These are phyloP conservation scores for Dorcus hopei DNA, from an alignment of 2,888 invertebrate species.

Conservation along the genomic window DNA sequence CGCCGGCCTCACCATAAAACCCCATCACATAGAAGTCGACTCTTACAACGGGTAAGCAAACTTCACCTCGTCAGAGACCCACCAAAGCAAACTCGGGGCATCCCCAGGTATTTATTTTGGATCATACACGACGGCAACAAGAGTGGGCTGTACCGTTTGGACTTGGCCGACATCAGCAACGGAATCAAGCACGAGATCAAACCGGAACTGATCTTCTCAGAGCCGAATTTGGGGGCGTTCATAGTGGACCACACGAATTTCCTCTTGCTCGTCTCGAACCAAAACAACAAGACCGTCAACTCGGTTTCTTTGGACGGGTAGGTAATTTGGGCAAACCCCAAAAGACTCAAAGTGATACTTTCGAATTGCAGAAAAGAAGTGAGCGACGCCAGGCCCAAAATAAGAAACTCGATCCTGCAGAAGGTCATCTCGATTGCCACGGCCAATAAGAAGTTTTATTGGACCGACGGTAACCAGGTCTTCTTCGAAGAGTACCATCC, in stretches of 20 bases:
- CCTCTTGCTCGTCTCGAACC: slow-evolving; percentile 72
- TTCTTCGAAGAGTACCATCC: slow-evolving; percentile 76
- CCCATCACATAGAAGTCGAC: slow-evolving; percentile 83
- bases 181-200: slow-evolving; percentile 68
- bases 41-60: slow-evolving; percentile 80
- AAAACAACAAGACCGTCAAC: slow-evolving; percentile 71
- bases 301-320: slow-evolving; percentile 82
- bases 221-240: slow-evolving; percentile 73
- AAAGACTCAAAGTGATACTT: not conserved
- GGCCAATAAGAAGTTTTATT: slow-evolving; percentile 77
- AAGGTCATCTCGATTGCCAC: slow-evolving; percentile 73
- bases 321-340: slow-evolving; percentile 28
- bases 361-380: slow-evolving; percentile 58
- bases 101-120: slow-evolving; percentile 75
- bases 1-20: slow-evolving; percentile 66
- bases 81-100: not conserved
- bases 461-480: slow-evolving; percentile 78
- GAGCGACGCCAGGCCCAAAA: slow-evolving; percentile 69
- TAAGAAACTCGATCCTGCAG: slow-evolving; percentile 70
- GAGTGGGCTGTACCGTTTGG: slow-evolving; percentile 72
- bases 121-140: slow-evolving; percentile 56
- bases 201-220: slow-evolving; percentile 63
- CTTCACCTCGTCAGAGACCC: not conserved
- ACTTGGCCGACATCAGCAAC: slow-evolving; percentile 73
- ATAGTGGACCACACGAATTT: slow-evolving; percentile 81